Percentiles rank a stretch among this genome's conserved stretches.
phyloP scores from a whole-genome alignment of 2,888 invertebrate genomes.

The Sminthurides aquaticus region DNA sequence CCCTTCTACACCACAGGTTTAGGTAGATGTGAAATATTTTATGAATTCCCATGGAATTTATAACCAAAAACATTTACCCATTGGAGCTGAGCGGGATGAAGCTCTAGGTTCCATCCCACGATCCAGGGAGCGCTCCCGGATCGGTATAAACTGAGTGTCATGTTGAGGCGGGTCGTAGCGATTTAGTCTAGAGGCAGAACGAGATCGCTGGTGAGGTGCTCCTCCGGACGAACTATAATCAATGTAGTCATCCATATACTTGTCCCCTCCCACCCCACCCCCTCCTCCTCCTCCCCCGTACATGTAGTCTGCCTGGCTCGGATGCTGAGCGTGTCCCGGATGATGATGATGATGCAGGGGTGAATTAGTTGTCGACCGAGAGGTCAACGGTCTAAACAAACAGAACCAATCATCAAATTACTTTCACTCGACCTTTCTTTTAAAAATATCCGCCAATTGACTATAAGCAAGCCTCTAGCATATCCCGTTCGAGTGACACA shows the following conservation, averaged over 20 bases:
- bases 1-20: no score
- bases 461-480: no score
- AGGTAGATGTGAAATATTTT: no score
- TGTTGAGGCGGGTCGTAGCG: slow-evolving; percentile 49
- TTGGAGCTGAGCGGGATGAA: slow-evolving; percentile 45
- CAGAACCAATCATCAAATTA: no score
- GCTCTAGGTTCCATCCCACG: slow-evolving; percentile 47
- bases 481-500: no score
- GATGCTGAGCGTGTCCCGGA: slow-evolving; percentile 28
- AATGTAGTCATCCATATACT: slow-evolving; percentile 52
- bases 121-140: slow-evolving; percentile 61
- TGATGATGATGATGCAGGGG: slow-evolving; percentile 38
- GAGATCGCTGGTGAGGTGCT: slow-evolving; percentile 53
- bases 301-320: slow-evolving; percentile 29
- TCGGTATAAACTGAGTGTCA: slow-evolving; percentile 80
- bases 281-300: slow-evolving; percentile 25
- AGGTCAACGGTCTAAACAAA: slow-evolving; percentile 41
- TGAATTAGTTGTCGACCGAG: slow-evolving; percentile 45
- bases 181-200: slow-evolving; percentile 49
- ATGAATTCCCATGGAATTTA: no score
- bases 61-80: slow-evolving; percentile 22
- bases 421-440: no score
- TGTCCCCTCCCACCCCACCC: slow-evolving; percentile 13
- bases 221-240: slow-evolving; percentile 58
- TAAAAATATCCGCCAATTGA: no score